Evolutionary conservation across 2,888 invertebrate genomes (phyloP).

Genomic region (Andrena fulva): DNA sequence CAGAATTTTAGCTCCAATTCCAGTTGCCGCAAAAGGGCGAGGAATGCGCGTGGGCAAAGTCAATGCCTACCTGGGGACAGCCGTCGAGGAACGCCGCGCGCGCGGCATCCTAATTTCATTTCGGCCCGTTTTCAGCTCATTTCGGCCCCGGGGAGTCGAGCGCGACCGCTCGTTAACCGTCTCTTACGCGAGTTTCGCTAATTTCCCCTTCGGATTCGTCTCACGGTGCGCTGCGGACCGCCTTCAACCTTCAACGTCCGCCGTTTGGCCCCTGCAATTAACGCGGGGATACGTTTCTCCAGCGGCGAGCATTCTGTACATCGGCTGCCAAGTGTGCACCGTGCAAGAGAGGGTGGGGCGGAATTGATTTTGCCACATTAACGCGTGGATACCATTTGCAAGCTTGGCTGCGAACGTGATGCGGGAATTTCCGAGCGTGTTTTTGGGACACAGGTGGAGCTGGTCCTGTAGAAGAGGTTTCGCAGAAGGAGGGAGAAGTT

Average conservation of each 20-base stretch:
- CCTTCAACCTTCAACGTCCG: conserved; percentile 6
- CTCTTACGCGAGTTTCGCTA: conserved; percentile 18
- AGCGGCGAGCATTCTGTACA: too few species aligned
- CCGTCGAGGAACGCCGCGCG: conserved; percentile 48
- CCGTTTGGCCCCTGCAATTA: conserved; percentile 17
- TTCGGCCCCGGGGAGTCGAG: conserved; percentile 22
- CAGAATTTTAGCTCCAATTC: conserved; percentile 61
- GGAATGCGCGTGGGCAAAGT: conserved; percentile 66
- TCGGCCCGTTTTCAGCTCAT: conserved; percentile 50
- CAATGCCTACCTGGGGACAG: conserved; percentile 59
- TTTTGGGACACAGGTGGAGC: too few species aligned
- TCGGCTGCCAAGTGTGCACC: too few species aligned
- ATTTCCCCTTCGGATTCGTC: conserved; percentile 23
- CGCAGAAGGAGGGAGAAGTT: too few species aligned
- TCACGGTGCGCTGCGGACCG: conserved; percentile 4
- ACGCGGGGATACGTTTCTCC: neutral
- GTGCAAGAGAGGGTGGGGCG: too few species aligned
- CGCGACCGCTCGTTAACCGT: conserved; percentile 28
- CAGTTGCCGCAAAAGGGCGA: conserved; percentile 64
- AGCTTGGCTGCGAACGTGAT: too few species aligned
- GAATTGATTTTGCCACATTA: too few species aligned
- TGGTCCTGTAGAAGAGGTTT: too few species aligned
- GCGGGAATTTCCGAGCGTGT: too few species aligned
- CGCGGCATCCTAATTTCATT: conserved; percentile 67
- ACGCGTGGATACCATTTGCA: too few species aligned